Base-by-base conservation (phyloP, 2,888 invertebrate genomes). In the Leptinotarsa juncta region DNA sequence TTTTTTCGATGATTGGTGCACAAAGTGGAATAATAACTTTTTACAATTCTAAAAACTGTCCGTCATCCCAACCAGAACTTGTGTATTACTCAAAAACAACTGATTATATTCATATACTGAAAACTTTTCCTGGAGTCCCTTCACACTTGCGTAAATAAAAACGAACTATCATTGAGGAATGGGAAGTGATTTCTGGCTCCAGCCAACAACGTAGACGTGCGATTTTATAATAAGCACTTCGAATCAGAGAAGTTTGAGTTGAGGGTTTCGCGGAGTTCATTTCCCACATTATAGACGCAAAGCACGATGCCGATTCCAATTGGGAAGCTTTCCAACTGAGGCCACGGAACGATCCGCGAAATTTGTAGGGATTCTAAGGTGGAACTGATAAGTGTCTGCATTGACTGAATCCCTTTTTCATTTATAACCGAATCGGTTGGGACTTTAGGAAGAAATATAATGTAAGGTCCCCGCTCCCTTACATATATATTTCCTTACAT, bases 281-380 rank as follows among this genome's bases (percentile, higher is more conserved):
- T 26, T 57, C 16, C 23, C 20, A 57, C 26, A 57, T 57, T 16
- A 57, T 15, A 57, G 57, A 57, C 57, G 57, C 57, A 15, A 57
- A 57, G 57, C 57, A 57, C 57, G 57, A 57, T 15, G 20, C 20
- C 15, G 23, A 57, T 23, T 57, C 57, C 14, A 57, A 57, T 57
- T 57, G 57, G 23, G 57, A 23, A 23, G 57, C 57, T 26, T 57
- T 57, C 12, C 14, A 23, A 57, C 20, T 57, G 57, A 57, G 23
- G 15, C 57, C 15, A 57, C 57, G 23, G 23, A 23, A 14, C 23
- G 57, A 57, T 57, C 57, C 4, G 23, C 57, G 15, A 57, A 57
- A 26, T 23, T 57, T 23, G 5, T 23, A 4, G 57, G 57, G 57
- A 57, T 57, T 57, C 23, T 12, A 14, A 57, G 23, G 57, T 23